phyloP scores from a whole-genome alignment of 2,888 invertebrate genomes.

The Allacma fusca region DNA sequence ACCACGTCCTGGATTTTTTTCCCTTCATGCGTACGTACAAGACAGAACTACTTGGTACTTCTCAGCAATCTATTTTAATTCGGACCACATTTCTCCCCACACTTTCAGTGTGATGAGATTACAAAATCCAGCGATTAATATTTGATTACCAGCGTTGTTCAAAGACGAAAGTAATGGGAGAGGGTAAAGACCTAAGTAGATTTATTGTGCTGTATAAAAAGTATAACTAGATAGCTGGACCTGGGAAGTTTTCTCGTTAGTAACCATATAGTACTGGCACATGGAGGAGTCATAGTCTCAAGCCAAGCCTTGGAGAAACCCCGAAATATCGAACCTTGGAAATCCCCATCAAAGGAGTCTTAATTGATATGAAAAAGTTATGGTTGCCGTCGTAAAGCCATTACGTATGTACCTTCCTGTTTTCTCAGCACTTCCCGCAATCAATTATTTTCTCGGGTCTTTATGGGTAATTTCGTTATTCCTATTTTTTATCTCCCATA shows the following conservation, averaged over 20 bases:
- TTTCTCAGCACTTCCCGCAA: neutral
- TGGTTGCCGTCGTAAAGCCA: neutral
- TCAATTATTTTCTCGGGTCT: neutral
- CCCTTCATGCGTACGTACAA: too few relatives aligned
- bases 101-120: neutral
- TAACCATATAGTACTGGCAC: too few relatives aligned
- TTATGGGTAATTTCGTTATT: conserved; percentile 4
- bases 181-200: neutral
- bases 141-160: neutral
- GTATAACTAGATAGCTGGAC: neutral
- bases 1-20: too few relatives aligned
- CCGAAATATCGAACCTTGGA: neutral
- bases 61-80: neutral
- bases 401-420: neutral
- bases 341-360: conserved; percentile 7
- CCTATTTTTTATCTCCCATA: too few relatives aligned
- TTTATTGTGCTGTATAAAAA: neutral
- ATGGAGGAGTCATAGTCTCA: too few relatives aligned
- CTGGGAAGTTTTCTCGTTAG: neutral
- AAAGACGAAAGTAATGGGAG: neutral
- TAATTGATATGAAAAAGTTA: conserved; percentile 18
- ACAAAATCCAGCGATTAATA: conserved; percentile 7
- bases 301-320: too few relatives aligned
- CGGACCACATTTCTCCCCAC: neutral
- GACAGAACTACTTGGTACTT: neutral